Evolutionary conservation across 1,140 invertebrate genomes (phyloP).

Genomic region (Drosophila ohnishii): DNA sequence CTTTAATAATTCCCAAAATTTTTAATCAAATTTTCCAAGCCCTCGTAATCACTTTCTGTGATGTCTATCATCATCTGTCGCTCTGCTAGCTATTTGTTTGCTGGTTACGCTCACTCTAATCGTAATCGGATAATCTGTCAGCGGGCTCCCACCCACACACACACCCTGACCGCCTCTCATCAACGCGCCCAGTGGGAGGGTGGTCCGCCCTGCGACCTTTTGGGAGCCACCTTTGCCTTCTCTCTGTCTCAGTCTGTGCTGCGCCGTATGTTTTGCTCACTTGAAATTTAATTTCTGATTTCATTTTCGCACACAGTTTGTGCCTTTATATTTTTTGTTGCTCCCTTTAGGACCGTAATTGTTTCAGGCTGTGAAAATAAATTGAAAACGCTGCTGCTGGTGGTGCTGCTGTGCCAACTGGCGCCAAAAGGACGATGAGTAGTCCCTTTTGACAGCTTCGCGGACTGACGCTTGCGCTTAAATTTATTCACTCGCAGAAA

Average conservation of each 20-base stretch:
- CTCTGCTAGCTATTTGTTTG: conserved; percentile 26
- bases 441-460: conserved; percentile 76
- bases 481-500: conserved; percentile 60
- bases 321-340: conserved; percentile 41
- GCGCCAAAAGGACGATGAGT: conserved; percentile 52
- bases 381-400: conserved; percentile 62
- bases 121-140: conserved; percentile 63
- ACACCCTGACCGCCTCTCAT: conserved; percentile 19
- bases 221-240: conserved; percentile 3
- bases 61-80: conserved; percentile 49
- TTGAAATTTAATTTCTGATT: conserved; percentile 80
- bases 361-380: conserved; percentile 80
- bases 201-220: conserved; percentile 44
- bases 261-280: conserved; percentile 78
- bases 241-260: conserved; percentile 4
- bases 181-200: conserved; percentile 51
- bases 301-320: conserved; percentile 75
- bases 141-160: conserved; percentile 29
- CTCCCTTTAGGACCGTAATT: conserved; percentile 54
- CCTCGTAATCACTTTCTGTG: conserved; percentile 11
- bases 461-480: conserved; percentile 66
- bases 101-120: conserved; percentile 25
- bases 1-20: not conserved
- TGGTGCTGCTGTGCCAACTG: conserved; percentile 59
- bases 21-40: conserved; percentile 28